phyloP scores from a whole-genome alignment of 2,113 vertebrate genomes.

The Sapajus apella region DNA sequence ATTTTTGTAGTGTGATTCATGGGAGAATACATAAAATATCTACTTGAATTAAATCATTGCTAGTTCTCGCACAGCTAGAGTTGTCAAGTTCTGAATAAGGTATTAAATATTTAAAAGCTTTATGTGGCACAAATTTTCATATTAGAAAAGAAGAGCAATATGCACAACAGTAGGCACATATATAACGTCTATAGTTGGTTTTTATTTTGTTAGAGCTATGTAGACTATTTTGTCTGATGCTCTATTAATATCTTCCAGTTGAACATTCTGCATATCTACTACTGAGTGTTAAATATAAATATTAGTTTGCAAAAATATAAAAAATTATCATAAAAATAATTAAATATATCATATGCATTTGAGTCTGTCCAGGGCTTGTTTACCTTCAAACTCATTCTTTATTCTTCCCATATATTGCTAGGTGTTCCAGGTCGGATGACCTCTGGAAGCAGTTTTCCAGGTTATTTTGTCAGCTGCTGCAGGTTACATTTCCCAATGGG shows the following conservation, averaged over 20 bases:
- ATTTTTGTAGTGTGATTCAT: neutral
- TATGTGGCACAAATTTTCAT: neutral
- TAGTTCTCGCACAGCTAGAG: neutral
- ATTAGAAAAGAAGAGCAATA: neutral
- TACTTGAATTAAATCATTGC: slow-evolving; percentile 1
- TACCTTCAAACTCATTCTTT: neutral
- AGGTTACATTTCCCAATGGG: neutral
- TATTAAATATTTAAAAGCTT: neutral
- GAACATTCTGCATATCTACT: neutral
- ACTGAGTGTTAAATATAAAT: neutral
- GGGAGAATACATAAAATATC: neutral
- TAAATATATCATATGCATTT: neutral
- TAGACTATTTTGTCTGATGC: neutral
- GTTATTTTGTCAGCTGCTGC: neutral
- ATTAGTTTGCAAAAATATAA: neutral
- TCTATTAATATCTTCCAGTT: neutral
- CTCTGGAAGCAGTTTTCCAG: neutral
- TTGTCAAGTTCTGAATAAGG: neutral
- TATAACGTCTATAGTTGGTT: neutral
- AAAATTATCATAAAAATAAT: neutral
- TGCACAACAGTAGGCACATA: neutral
- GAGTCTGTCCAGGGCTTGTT: neutral
- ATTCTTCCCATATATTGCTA: neutral
- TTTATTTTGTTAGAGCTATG: neutral
- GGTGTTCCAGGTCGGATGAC: neutral